A percentile compares a stretch with the other conserved stretches of the same genome.
Evolutionary conservation across 1,140 invertebrate genomes (phyloP).

Genomic region (Phymorhynchus buccinoides): DNA sequence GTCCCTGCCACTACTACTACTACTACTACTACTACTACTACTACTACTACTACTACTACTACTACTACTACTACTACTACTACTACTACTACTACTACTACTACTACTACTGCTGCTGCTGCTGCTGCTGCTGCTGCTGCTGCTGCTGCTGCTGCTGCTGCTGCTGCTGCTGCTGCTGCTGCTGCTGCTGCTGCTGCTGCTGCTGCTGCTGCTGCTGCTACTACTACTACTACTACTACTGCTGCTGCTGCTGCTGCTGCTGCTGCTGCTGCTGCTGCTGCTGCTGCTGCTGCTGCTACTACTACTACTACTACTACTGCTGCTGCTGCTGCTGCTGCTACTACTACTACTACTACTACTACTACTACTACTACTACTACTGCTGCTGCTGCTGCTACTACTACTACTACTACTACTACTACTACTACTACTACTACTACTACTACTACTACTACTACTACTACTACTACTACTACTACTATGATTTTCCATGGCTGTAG

Average conservation of each 20-base stretch:
- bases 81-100: constrained; percentile 16
- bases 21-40: constrained; percentile 17
- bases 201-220: background rate
- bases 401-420: constrained; percentile 16
- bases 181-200: background rate
- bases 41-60: constrained; percentile 12
- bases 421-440: constrained; percentile 16
- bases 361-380: constrained; percentile 16
- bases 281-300: background rate
- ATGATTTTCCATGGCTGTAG: background rate
- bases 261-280: background rate
- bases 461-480: too few species aligned
- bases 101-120: constrained; percentile 5
- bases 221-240: constrained; percentile 16
- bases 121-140: background rate
- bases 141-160: background rate
- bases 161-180: background rate
- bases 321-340: background rate
- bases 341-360: constrained; percentile 16
- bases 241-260: background rate
- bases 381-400: background rate
- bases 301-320: constrained; percentile 3
- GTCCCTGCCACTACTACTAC: too few species aligned
- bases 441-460: constrained; percentile 12
- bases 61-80: constrained; percentile 15